Evolutionary conservation across 92 coral and sea anemone species (phyloP).

Genomic region (Phenganax stokvisi): DNA sequence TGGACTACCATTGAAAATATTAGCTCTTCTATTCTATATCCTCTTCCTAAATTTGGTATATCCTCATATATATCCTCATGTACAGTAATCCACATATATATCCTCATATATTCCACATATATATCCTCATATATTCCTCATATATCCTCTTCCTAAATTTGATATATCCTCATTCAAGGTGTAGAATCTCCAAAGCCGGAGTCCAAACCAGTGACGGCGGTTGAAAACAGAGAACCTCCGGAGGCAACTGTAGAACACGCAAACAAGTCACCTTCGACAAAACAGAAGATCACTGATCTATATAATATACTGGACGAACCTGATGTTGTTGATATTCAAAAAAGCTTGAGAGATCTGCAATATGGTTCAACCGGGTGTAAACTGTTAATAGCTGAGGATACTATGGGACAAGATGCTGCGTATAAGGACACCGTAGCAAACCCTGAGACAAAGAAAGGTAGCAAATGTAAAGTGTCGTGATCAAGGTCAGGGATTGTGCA

Average conservation of each 20-base stretch:
- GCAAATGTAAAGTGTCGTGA: neutral
- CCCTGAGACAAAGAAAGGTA: conserved; percentile 21
- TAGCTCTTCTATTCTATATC: neutral
- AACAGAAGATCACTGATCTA: conserved; percentile 30
- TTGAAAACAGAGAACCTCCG: neutral
- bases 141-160: no score
- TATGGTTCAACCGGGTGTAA: conserved; percentile 32
- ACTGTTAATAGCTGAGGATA: conserved; percentile 23
- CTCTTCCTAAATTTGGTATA: no score
- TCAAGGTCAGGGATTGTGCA: neutral
- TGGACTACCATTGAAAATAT: no score
- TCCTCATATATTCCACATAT: no score
- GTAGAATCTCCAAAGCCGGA: conserved; percentile 14
- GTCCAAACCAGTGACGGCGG: neutral
- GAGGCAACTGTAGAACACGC: conserved; percentile 1
- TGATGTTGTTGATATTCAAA: conserved; percentile 20
- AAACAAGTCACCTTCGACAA: conserved; percentile 16
- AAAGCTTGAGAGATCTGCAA: conserved; percentile 26
- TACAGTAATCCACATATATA: no score
- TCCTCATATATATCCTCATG: no score
- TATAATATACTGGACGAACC: conserved; percentile 9
- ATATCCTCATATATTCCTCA: no score
- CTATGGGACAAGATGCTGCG: conserved; percentile 26
- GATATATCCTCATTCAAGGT: neutral
- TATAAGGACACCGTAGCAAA: conserved; percentile 20